A percentile compares a stretch with the other conserved stretches of the same genome.
Evolutionary conservation across 30 jellyfish, hydroid and myxozoan genomes (phyloP).

Genomic region (Pelagia noctiluca): DNA sequence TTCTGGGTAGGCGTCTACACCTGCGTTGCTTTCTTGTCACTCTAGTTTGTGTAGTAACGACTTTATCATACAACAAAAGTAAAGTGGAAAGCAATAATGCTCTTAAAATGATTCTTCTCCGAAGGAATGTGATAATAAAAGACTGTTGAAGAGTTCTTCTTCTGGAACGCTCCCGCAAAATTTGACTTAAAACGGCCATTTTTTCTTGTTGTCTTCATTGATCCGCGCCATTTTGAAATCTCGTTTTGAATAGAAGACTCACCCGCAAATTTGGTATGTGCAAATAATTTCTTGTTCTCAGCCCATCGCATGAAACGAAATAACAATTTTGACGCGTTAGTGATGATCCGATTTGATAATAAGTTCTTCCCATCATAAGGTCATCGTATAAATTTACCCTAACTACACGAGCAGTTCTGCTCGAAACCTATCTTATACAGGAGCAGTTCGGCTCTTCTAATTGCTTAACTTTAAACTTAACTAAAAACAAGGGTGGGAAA

Average conservation of each 20-base stretch:
- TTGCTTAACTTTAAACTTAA: too few relatives aligned
- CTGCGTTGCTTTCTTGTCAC: slow-evolving; percentile 47
- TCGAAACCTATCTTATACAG: too few relatives aligned
- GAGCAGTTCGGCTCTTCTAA: too few relatives aligned
- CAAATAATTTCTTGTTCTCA: background rate
- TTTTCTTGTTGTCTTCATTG: slow-evolving; percentile 35
- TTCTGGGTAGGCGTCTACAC: slow-evolving; percentile 57
- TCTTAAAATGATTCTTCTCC: slow-evolving; percentile 22
- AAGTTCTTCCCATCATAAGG: too few relatives aligned
- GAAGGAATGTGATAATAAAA: slow-evolving; percentile 25
- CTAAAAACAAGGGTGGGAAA: too few relatives aligned
- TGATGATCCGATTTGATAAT: too few relatives aligned
- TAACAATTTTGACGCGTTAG: slow-evolving; percentile 23
- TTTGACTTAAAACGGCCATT: slow-evolving; percentile 39
- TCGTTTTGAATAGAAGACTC: slow-evolving; percentile 9
- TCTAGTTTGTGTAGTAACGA: slow-evolving; percentile 20
- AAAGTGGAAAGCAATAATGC: slow-evolving; percentile 35
- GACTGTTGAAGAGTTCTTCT: slow-evolving; percentile 60
- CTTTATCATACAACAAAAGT: slow-evolving; percentile 50
- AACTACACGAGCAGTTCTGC: too few relatives aligned
- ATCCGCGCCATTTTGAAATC: slow-evolving; percentile 39
- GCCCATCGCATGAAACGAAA: slow-evolving; percentile 15
- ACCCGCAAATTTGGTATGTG: slow-evolving; percentile 14
- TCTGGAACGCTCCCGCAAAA: slow-evolving; percentile 51
- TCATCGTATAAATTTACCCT: too few relatives aligned